These are phyloP conservation scores for Delia radicum DNA, from an alignment of 1,140 invertebrate genomes.

Conservation along the genomic window DNA sequence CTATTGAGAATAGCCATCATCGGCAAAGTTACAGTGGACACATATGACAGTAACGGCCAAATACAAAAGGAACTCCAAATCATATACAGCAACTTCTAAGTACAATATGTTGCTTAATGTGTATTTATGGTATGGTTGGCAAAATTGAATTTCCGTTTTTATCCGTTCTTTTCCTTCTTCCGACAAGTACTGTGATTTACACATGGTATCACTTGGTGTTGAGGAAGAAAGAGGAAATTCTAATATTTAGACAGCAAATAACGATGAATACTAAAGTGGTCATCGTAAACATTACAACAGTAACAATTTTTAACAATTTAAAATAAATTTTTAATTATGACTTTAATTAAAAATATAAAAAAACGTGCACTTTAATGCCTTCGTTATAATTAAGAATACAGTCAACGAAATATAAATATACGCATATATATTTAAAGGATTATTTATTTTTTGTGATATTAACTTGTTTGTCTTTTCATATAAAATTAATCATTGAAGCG, in stretches of 20 bases:
- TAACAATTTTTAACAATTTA: neutral
- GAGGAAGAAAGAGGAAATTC: too few species aligned
- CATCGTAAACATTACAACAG: neutral
- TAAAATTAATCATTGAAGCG: too few species aligned
- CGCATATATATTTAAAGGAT: too few species aligned
- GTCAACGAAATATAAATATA: too few species aligned
- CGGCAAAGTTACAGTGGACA: neutral
- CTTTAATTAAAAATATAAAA: neutral
- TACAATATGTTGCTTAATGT: neutral
- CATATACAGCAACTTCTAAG: too few species aligned
- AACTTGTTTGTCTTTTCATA: too few species aligned
- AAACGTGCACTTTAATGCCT: too few species aligned
- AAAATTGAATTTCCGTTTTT: neutral
- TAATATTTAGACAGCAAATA: too few species aligned
- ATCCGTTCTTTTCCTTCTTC: neutral
- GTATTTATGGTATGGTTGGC: neutral
- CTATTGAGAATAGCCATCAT: neutral
- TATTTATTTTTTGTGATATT: too few species aligned
- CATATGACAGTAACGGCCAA: neutral
- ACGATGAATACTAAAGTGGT: too few species aligned
- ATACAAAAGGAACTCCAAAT: neutral
- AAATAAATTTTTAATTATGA: neutral
- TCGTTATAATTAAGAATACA: neutral
- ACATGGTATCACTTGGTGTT: neutral
- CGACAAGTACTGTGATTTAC: neutral